Evolutionary conservation across 2,888 invertebrate species (phyloP).

Genomic region (Drosophila paranaensis): DNA sequence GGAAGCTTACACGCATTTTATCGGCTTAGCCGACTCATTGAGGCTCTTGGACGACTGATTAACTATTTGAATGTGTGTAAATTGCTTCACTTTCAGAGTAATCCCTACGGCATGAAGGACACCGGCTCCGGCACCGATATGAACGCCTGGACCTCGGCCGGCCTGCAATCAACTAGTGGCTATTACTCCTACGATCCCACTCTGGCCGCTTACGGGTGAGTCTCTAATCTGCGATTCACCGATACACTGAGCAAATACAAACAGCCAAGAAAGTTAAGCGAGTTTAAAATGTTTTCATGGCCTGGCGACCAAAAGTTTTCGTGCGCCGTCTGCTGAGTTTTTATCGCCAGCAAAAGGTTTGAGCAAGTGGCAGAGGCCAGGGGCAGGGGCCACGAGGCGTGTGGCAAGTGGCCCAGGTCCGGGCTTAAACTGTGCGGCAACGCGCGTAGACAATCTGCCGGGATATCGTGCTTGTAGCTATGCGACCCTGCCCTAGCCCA

Average conservation of each 20-base stretch:
- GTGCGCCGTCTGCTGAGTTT: conserved; percentile 63
- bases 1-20: conserved; percentile 55
- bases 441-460: conserved; percentile 47
- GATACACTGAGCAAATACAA: conserved; percentile 12
- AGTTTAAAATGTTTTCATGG: conserved; percentile 68
- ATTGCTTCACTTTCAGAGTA: conserved; percentile 87
- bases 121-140: conserved; percentile 93
- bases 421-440: conserved; percentile 25
- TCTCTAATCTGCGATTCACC: conserved; percentile 69
- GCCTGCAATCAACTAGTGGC: conserved; percentile 94
- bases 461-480: conserved; percentile 28
- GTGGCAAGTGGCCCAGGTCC: conserved; percentile 16
- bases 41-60: conserved; percentile 14
- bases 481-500: conserved; percentile 8
- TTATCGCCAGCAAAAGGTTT: conserved; percentile 66
- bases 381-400: conserved; percentile 5
- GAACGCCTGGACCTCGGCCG: conserved; percentile 96
- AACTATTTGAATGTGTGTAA: conserved; percentile 13
- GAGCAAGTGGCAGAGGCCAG: conserved; percentile 26
- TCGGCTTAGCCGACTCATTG: conserved; percentile 36
- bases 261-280: conserved; percentile 59
- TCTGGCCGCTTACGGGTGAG: conserved; percentile 95
- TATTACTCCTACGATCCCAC: conserved; percentile 97
- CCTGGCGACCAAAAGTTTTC: conserved; percentile 59
- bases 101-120: conserved; percentile 95